A percentile compares a stretch with the other conserved stretches of the same genome.
Conservation (phyloP, 2,113 vertebrate genomes). For the Takifugu bimaculatus region DNA sequence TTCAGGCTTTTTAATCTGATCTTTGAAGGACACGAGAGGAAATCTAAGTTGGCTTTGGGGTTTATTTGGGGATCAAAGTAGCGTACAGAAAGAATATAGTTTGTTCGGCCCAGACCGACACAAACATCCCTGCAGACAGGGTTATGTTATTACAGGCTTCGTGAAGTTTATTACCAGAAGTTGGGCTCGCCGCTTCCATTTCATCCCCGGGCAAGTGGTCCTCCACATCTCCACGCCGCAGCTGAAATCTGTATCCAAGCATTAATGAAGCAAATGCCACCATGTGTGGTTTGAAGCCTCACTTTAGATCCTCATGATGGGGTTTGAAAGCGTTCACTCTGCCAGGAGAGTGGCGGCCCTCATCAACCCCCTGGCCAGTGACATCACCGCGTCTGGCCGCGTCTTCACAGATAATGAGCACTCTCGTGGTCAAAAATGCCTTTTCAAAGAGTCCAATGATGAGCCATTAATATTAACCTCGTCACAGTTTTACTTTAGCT, state of each 20-base stretch:
- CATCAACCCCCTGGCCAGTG: conserved; percentile 34
- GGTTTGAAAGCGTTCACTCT: conserved; percentile 39
- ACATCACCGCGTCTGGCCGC: conserved; percentile 4
- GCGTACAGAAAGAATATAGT: no score
- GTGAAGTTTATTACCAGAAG: no score
- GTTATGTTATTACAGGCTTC: no score
- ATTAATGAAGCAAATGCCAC: not conserved
- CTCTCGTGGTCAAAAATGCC: conserved; percentile 6
- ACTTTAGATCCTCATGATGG: conserved; percentile 18
- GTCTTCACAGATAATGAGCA: conserved; percentile 21
- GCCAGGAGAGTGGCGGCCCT: conserved; percentile 8
- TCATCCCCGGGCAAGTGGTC: no score
- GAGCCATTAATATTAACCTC: not conserved
- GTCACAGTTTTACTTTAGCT: no score
- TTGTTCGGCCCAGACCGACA: no score
- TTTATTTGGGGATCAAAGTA: no score
- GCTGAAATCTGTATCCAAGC: not conserved
- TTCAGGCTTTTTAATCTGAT: no score
- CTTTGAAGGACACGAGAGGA: no score
- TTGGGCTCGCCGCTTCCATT: no score
- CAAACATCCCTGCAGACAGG: no score
- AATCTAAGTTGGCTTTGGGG: no score
- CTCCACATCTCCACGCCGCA: not conserved
- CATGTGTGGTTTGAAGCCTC: not conserved
- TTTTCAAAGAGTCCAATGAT: conserved; percentile 1